These are phyloP conservation scores for Bombus vancouverensis DNA, from an alignment of 1,140 invertebrate genomes.

Conservation along the genomic window DNA sequence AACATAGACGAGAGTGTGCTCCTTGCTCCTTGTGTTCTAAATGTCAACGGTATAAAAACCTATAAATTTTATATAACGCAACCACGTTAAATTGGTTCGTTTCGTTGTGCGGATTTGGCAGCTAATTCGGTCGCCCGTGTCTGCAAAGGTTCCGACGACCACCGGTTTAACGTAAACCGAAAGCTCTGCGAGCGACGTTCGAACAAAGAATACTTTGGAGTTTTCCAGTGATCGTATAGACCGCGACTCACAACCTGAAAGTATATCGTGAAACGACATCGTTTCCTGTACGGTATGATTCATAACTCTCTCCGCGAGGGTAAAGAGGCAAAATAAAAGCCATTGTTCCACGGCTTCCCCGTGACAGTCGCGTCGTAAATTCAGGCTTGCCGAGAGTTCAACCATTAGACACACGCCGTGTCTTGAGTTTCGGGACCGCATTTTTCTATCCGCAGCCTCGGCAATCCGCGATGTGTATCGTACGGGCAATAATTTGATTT, in stretches of 20 bases:
- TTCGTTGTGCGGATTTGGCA: neutral
- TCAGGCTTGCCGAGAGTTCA: conserved; percentile 35
- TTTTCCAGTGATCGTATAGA: neutral
- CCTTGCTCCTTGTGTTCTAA: no score
- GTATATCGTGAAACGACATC: conserved; percentile 31
- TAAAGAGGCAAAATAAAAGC: conserved; percentile 46
- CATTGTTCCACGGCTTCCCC: conserved; percentile 38
- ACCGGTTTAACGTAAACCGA: neutral
- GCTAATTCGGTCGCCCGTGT: neutral
- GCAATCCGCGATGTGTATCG: neutral
- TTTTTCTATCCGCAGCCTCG: neutral
- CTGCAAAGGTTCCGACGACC: neutral
- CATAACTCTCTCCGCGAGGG: conserved; percentile 25
- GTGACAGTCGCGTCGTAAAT: conserved; percentile 47
- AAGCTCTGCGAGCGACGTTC: conserved; percentile 1
- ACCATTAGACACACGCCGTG: conserved; percentile 37
- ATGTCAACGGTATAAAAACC: no score
- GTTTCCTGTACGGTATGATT: conserved; percentile 34
- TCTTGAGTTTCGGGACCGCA: neutral
- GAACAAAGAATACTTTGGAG: conserved; percentile 21
- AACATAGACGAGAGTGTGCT: neutral
- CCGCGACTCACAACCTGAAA: neutral
- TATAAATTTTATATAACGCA: no score
- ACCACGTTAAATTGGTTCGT: neutral
- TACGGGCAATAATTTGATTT: conserved; percentile 24